A percentile compares a stretch with the other conserved stretches of the same genome.
Conservation (phyloP, 2,797 vertebrate species). For the Nannoperca obscura region DNA sequence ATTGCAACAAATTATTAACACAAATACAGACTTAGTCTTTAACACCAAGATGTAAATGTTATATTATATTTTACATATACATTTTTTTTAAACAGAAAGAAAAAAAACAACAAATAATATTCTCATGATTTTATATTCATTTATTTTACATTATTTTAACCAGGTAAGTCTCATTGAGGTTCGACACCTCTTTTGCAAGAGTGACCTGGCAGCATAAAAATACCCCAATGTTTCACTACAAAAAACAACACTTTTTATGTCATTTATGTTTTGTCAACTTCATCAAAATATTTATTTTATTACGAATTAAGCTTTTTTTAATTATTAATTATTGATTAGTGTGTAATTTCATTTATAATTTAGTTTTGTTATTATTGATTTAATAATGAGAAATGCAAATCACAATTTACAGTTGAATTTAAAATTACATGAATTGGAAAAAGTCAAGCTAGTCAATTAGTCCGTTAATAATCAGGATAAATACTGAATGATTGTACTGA, state of each 20-base stretch:
- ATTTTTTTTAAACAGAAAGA: background rate
- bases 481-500: background rate
- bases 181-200: background rate
- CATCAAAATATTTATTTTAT: background rate
- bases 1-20: too few species aligned
- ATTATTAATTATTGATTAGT: background rate
- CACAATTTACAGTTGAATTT: background rate
- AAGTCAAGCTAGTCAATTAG: background rate
- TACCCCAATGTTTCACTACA: background rate
- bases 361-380: slow-evolving; percentile 12
- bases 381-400: slow-evolving; percentile 5
- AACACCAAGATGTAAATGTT: too few species aligned
- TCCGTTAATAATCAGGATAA: slow-evolving; percentile 1
- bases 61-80: too few species aligned
- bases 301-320: background rate
- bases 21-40: too few species aligned
- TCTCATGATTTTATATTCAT: background rate
- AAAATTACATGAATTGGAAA: background rate
- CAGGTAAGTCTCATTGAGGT: background rate
- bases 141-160: background rate
- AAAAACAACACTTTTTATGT: background rate
- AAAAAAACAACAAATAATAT: background rate
- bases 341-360: slow-evolving; percentile 11
- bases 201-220: background rate
- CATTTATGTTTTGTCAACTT: slow-evolving; percentile 3